Base-by-base conservation (phyloP, 2,113 vertebrate genomes). In the Agapornis roseicollis region DNA sequence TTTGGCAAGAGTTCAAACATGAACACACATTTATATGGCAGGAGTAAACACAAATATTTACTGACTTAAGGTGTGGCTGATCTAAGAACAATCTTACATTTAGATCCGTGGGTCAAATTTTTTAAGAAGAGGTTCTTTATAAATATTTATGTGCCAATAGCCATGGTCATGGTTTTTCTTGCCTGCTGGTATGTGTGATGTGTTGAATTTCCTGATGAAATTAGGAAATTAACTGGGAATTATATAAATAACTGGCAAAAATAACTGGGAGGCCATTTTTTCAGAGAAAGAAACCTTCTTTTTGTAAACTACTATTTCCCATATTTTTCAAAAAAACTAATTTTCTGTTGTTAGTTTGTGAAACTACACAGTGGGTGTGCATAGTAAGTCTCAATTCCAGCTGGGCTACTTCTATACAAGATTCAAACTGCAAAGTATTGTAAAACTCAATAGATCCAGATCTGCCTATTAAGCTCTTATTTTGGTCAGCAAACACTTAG, bases 1-100 rank as follows among this genome's bases (percentile, higher is more conserved):
- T 88, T 94, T 94, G 82, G 50, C 53, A 93, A 94, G 68, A 80
- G 73, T 64, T 94, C 81, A 85, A 84, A 78, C 35, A 93, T 13
- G 27, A 77, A 64, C 33, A 66, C 19, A 8, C 49, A 44, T 80
- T 93, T 66, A 44, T 61, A 52, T 8, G 25, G 39, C 46, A 85
- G 9, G n/a, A 90, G 24, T 47, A 70, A 89, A 78, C 50, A 63
- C 11, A 93, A 78, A 77, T 60, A 71, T 76, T 94, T 61, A 89
- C 33, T 35, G 47, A 90, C 80, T 92, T 63, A 77, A 87, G 39
- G 86, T 28, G 27, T 12, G 35, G 33, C 11, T 76, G 27, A 85
- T 86, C 6, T 80, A 52, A 91, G 87, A 82, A 17, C 19, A 81
- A 23, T 35, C 23, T 58, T 56, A 89, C 8, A 53, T n/a, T 92